These are phyloP conservation scores for Pipra filicauda DNA, from an alignment of 2,113 vertebrate genomes.

Conservation along the genomic window DNA sequence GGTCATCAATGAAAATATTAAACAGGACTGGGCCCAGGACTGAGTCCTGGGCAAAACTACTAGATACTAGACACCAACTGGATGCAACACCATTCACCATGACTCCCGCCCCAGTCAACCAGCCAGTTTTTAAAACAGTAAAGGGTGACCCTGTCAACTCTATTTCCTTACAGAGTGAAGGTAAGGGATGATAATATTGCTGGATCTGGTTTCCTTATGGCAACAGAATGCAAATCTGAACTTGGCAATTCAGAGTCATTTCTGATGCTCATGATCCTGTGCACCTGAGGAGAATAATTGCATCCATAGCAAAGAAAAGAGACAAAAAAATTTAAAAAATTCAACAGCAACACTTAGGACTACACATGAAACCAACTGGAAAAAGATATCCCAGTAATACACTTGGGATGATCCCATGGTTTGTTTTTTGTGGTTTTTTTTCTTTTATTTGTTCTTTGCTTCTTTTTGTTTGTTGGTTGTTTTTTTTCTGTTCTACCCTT, in stretches of 20 bases:
- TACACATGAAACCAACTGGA: neutral
- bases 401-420: neutral
- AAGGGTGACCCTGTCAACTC: neutral
- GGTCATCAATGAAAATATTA: neutral
- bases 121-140: neutral
- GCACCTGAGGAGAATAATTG: neutral
- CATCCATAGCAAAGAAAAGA: neutral
- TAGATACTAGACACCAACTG: neutral
- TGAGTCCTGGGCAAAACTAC: neutral
- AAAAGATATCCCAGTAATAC: neutral
- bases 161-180: neutral
- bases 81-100: neutral
- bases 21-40: neutral
- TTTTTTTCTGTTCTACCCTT: neutral
- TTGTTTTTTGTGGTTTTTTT: rapidly evolving
- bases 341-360: neutral
- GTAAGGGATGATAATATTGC: neutral
- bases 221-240: neutral
- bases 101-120: no score
- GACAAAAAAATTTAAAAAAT: neutral
- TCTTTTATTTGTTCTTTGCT: neutral
- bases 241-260: neutral
- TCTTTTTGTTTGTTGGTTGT: neutral
- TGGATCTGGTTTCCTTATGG: neutral
- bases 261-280: neutral